Evolutionary conservation across 2,113 vertebrate genomes (phyloP), one percentile per base, ranked within the genome.

Genomic region (Corythornis vintsioides): DNA sequence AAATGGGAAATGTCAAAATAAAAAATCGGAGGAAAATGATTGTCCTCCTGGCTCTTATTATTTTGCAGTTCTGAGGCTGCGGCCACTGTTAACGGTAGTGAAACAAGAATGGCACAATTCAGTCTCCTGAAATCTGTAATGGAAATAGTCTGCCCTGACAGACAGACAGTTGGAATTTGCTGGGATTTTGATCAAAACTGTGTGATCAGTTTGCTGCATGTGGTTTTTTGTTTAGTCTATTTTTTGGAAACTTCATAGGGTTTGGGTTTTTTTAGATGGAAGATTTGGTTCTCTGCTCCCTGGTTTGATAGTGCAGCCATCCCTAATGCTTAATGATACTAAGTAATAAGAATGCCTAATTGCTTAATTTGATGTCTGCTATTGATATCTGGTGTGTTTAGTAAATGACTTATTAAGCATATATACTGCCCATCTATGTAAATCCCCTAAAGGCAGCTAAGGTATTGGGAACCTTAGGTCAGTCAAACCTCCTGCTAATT

Each of bases 1-100:
- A 96, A 97, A 97, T 98, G 97, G 97, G 96, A 97, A 97, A 97
- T 97, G 97, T 97, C 90, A 95, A 95, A 97, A 97, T 91, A 95
- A 94, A 95, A 97, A 96, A 97, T 96, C 47, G 84, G 95, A 97
- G 94, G 93, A 95, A 96, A 96, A 96, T 96, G 5, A 97, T 97
- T 95, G 96, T 96, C 94, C 96, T 97, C 93, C 91, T 96, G 95
- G 85, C 94, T 97, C 95, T 95, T 96, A 95, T 64, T 97, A 94
- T 96, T 96, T 83, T 97, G 95, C 77, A 94, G 95, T 97, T 96
- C 93, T 93, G 93, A 96, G 89, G 92, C 94, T 88, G 95, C 56
- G 80, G 89, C 95, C 84, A 28, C 93, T 81, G 88, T 47, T 94
- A 93, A 89, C 45, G 22, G 74, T 89, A 93, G 91, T 91, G 93